Base-by-base conservation (phyloP, 2,113 vertebrate species). In the Elaphurus davidianus region DNA sequence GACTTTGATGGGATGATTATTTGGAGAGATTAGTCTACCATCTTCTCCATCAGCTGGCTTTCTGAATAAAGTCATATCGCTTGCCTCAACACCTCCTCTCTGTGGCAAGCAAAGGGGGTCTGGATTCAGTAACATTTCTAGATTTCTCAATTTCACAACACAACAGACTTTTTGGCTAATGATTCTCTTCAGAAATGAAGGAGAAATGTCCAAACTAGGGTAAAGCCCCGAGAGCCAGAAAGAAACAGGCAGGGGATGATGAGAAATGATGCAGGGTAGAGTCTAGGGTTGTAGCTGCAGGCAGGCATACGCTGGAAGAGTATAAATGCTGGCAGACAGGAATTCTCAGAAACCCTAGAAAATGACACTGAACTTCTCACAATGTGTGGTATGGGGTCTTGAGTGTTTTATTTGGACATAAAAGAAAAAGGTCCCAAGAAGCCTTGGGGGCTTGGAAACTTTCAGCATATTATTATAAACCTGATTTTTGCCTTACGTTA, bases 281-380 rank as follows among this genome's bases (percentile, higher is more conserved):
- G 71, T 27, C 36, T 16, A 30, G 12, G 40, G 45, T 5, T 36
- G n/a, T 47, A 93, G 85, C 62, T 0, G 2, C 40, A 36, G 23
- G 28, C 10, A 59, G n/a, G 33, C 14, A 28, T 27, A 15, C 2
- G 0, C 19, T 33, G 9, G 30, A 16, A 81, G 7, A 9, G 1
- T 10, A 12, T 9, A 15, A 59, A 16, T 43, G 76, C 3, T 36
- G 52, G 50, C 40, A 40, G 10, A 36, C 55, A 36, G 47, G 30
- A 8, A 25, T 60, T 1, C 16, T 23, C 36, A 36, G 55, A 57
- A 54, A 45, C n/a, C 10, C 27, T 13, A 33, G 40, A 54, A 40
- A 76, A 74, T 8, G 8, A 62, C 87, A 57, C 3, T 40, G 14
- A 64, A 17, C 21, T 47, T 45, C 36, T 79, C n/a, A 45, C 10